phyloP scores from a whole-genome alignment of 2,797 vertebrate species.

The Leucoraja ocellata region DNA sequence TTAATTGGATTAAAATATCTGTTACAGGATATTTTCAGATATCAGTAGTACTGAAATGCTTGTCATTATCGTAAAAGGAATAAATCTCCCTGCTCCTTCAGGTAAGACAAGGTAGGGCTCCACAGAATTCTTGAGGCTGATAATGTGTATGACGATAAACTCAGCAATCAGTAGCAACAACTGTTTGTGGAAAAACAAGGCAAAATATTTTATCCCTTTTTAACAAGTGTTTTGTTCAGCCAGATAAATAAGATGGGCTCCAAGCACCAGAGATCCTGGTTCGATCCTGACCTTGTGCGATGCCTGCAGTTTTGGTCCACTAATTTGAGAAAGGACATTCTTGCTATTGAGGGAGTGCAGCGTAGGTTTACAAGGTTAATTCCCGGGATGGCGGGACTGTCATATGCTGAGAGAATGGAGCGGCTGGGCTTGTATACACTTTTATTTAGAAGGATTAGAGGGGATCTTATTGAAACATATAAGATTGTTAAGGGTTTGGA shows the following conservation, averaged over 20 bases:
- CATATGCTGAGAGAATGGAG: too few species aligned
- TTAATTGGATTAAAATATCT: background rate
- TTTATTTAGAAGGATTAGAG: too few species aligned
- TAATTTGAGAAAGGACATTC: too few species aligned
- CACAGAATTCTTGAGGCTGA: background rate
- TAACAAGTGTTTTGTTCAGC: background rate
- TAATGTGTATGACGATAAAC: background rate
- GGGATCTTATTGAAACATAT: too few species aligned
- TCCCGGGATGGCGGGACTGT: too few species aligned
- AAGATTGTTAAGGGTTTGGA: too few species aligned
- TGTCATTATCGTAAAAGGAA: slow-evolving; percentile 78
- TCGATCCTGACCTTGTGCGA: too few species aligned
- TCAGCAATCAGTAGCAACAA: background rate
- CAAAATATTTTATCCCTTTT: background rate
- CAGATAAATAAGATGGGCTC: background rate
- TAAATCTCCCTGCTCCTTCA: slow-evolving; percentile 86
- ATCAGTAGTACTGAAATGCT: slow-evolving; percentile 96
- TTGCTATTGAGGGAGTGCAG: too few species aligned
- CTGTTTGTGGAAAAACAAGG: background rate
- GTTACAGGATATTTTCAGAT: slow-evolving; percentile 84
- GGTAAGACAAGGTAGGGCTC: slow-evolving; percentile 56
- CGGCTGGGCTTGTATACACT: too few species aligned
- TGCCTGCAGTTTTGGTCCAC: too few species aligned
- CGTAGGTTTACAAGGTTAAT: too few species aligned
- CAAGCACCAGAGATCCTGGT: too few species aligned